These are phyloP conservation scores for Pristionchus pacificus DNA, from an alignment of 1,140 invertebrate genomes.

Conservation along the genomic window DNA sequence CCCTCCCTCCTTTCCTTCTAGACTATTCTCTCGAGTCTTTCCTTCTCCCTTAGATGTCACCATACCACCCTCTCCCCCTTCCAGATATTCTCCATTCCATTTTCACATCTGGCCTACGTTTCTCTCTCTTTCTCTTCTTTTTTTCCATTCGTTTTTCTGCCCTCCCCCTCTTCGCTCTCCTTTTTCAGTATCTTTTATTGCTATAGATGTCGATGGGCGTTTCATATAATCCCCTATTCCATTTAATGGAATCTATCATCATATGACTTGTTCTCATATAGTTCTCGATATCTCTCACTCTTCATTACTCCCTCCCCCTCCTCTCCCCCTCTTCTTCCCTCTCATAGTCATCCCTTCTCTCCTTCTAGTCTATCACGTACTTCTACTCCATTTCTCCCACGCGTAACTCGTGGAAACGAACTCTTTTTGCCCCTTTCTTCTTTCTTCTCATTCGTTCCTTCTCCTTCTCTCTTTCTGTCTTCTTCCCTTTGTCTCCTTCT, in stretches of 20 bases:
- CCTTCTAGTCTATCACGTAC: neutral
- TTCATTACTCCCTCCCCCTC: neutral
- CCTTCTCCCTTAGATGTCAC: no score
- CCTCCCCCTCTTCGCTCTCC: neutral
- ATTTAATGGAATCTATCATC: neutral
- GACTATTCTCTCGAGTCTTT: neutral
- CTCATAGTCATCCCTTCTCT: neutral
- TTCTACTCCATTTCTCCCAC: neutral
- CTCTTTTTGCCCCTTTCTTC: conserved; percentile 13
- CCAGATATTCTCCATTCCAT: no score
- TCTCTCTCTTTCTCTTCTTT: no score
- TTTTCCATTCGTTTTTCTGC: no score
- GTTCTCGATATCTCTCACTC: conserved; percentile 9
- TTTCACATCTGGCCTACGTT: no score
- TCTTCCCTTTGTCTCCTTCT: no score
- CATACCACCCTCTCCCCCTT: no score
- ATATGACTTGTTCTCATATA: neutral
- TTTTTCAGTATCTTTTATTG: conserved; percentile 14
- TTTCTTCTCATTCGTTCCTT: neutral
- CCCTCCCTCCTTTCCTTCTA: neutral
- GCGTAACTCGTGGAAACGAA: conserved; percentile 10
- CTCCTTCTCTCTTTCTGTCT: neutral
- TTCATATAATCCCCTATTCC: neutral
- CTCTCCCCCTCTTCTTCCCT: neutral
- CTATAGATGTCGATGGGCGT: no score